A percentile compares a stretch with the other conserved stretches of the same genome.
Conservation (phyloP, 37 sponge, comb jelly and placozoan genomes). For the Petrosia ficiformis region DNA sequence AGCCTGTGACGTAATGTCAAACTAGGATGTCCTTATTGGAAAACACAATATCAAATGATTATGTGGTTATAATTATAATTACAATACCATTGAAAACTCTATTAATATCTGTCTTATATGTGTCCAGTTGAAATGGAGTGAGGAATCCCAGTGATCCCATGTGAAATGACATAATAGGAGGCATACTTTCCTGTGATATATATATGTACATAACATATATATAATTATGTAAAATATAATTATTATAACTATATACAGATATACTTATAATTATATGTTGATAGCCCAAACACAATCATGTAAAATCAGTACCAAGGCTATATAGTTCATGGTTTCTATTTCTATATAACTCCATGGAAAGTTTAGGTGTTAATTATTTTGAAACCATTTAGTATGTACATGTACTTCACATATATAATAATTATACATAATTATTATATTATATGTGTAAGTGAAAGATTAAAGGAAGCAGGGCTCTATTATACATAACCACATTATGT, state of each 20-base stretch:
- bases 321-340: no score
- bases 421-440: no score
- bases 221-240: background rate
- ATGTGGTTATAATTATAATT: background rate
- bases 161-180: conserved; percentile 87
- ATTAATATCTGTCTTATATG: conserved; percentile 30
- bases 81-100: conserved; percentile 60
- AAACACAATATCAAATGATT: background rate
- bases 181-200: conserved; percentile 62
- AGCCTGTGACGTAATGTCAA: conserved; percentile 62
- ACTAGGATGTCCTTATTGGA: conserved; percentile 15
- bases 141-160: conserved; percentile 96
- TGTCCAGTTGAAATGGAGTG: conserved; percentile 74
- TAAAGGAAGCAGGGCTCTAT: background rate
- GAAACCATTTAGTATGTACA: no score
- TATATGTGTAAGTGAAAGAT: no score
- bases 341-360: no score
- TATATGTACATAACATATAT: no score
- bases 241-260: background rate
- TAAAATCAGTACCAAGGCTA: no score
- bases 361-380: no score
- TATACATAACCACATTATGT: background rate
- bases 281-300: no score
- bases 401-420: no score
- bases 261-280: no score